Percentiles rank a stretch among this genome's conserved stretches.
Conservation (phyloP, 2,888 invertebrate genomes). For the Ctena decussata region DNA sequence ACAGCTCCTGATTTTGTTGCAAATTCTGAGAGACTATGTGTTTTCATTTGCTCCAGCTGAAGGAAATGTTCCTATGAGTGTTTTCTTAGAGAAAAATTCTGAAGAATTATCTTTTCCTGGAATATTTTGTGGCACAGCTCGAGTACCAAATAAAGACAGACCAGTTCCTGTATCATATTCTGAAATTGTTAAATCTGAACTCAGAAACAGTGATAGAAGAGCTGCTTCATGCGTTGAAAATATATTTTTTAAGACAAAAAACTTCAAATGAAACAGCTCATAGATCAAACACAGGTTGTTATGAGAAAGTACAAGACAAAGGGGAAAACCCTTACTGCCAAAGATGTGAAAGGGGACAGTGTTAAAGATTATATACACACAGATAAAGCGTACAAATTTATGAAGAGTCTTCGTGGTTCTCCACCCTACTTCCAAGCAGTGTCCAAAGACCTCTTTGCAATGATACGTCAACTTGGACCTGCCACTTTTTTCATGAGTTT, state of each 20-base stretch:
- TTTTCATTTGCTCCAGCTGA: constrained; percentile 41
- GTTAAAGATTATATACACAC: constrained; percentile 6
- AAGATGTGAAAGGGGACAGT: constrained; percentile 24
- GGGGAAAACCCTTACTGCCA: constrained; percentile 13
- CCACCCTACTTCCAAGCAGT: constrained; percentile 45
- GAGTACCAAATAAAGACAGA: constrained; percentile 2
- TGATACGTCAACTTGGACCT: constrained; percentile 34
- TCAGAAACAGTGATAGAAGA: constrained; percentile 32
- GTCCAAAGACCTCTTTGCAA: constrained; percentile 47
- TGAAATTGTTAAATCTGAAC: constrained; percentile 45
- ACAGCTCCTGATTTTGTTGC: constrained; percentile 42
- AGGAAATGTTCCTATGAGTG: constrained; percentile 15
- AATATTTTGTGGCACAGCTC: constrained; percentile 29
- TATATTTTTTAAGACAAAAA: constrained; percentile 48
- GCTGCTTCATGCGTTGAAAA: constrained; percentile 30
- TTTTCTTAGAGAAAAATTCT: constrained; percentile 31
- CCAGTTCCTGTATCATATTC: constrained; percentile 5
- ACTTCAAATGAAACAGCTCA: constrained; percentile 40
- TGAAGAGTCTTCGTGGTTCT: constrained; percentile 36
- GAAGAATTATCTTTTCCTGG: constrained; percentile 51
- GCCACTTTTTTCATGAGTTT: constrained; percentile 31
- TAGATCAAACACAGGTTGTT: constrained; percentile 28
- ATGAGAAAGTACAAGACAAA: constrained; percentile 37
- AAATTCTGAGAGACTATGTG: constrained; percentile 21
- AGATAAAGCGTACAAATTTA: constrained; percentile 36